phyloP scores from a whole-genome alignment of 2,888 invertebrate genomes.

The Watsonalla cultraria region DNA sequence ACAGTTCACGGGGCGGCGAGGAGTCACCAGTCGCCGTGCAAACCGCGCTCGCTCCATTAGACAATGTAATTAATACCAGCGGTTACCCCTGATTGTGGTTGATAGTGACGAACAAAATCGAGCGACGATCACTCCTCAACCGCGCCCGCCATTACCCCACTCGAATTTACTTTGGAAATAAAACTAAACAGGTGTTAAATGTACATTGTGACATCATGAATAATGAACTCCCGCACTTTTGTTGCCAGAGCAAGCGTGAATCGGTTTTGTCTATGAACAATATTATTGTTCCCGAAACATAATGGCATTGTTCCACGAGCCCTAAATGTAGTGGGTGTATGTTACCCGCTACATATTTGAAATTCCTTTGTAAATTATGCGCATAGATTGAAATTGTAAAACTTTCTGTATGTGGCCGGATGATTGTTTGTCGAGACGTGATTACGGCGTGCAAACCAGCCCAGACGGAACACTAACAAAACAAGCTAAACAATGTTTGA shows the following conservation, averaged over 20 bases:
- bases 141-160: constrained; percentile 46
- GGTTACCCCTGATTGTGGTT: constrained; percentile 68
- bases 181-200: constrained; percentile 48
- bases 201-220: constrained; percentile 49
- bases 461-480: constrained; percentile 47
- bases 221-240: constrained; percentile 45
- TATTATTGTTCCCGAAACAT: constrained; percentile 51
- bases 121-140: constrained; percentile 54
- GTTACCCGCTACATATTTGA: constrained; percentile 16
- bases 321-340: constrained; percentile 30
- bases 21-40: constrained; percentile 49
- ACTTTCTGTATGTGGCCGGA: constrained; percentile 13
- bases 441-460: constrained; percentile 41
- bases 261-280: constrained; percentile 42
- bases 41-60: constrained; percentile 66
- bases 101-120: constrained; percentile 55
- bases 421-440: constrained; percentile 29
- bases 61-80: constrained; percentile 73
- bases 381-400: constrained; percentile 23
- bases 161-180: constrained; percentile 39
- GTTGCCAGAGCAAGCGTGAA: constrained; percentile 30
- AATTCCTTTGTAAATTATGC: constrained; percentile 17
- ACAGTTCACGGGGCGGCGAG: constrained; percentile 28
- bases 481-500: constrained; percentile 65
- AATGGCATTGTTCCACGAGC: constrained; percentile 55